A percentile compares a stretch with the other conserved stretches of the same genome.
Evolutionary conservation across 2,888 invertebrate species (phyloP).

Genomic region (Syrphus vitripennis): DNA sequence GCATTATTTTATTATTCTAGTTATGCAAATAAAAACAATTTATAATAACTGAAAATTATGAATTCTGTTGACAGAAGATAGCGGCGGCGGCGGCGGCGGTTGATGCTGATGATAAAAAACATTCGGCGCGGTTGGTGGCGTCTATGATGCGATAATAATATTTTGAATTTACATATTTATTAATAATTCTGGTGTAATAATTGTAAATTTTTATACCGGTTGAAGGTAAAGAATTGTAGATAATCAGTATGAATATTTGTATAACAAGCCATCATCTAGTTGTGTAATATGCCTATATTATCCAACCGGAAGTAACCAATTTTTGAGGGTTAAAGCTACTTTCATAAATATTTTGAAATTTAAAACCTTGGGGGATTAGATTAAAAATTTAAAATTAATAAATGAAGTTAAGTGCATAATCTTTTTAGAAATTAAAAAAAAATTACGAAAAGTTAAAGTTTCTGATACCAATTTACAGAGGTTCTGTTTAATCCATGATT

Average conservation of each 20-base stretch:
- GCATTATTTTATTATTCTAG: constrained; percentile 24
- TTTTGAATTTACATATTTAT: constrained; percentile 5
- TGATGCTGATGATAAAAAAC: not conserved
- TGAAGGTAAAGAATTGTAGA: not conserved
- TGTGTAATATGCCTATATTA: not conserved
- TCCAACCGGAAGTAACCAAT: not conserved
- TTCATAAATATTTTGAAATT: not conserved
- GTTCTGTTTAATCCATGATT: too few species aligned
- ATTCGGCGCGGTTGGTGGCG: not conserved
- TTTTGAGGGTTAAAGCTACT: not conserved
- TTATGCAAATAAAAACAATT: constrained; percentile 28
- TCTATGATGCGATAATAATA: constrained; percentile 1
- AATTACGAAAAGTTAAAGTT: too few species aligned
- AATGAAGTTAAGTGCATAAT: too few species aligned
- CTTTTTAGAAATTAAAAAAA: too few species aligned
- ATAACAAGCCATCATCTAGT: not conserved
- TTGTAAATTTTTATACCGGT: constrained; percentile 15
- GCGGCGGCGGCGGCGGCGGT: not conserved
- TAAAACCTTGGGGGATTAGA: too few species aligned
- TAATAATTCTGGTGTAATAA: constrained; percentile 18
- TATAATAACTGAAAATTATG: constrained; percentile 26
- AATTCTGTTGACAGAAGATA: constrained; percentile 21
- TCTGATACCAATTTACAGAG: too few species aligned
- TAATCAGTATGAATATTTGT: not conserved
- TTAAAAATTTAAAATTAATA: too few species aligned